Base-by-base conservation (phyloP, 2,797 vertebrate species). In the Odontamblyopus lacepedii region DNA sequence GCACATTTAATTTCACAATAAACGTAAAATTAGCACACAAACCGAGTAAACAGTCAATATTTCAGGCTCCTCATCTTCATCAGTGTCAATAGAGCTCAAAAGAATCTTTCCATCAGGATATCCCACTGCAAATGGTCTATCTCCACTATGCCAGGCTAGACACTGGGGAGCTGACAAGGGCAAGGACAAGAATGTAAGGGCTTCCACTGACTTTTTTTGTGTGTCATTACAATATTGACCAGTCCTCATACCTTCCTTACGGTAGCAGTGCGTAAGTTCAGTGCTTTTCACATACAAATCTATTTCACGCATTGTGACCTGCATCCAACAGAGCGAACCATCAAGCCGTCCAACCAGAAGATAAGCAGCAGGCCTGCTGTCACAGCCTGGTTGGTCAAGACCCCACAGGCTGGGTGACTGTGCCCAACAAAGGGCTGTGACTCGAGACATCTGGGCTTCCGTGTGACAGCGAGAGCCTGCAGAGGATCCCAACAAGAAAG, bases 271-370 rank as follows among this genome's bases (percentile, higher is more conserved):
- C 26, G 67, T 77, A 59, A 95, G 89, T 66, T 93, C 92, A 0
- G 83, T 92, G 73, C 84, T 91, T 63, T 88, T 90, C 35, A 94
- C 90, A 1, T 72, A 70, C 51, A 93, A 79, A 35, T 91, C 84
- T 5, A 89, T 26, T 67, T 90, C 90, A 68, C 87, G 85, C 86
- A 91, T 87, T 1, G 87, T 85, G 78, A 94, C 92, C 80, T 94
- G 92, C 83, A 95, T 84, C 92, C 94, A 95, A 87, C 92, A 94
- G 73, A 95, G 92, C 50, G 94, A 92, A 70, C 94, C 94, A 18
- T 95, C 92, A 79, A 94, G 87, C 19, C 92, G 88, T 5, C 94
- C 94, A 73, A 95, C 89, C 74, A 95, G 53, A 76, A 95, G 81
- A 79, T 85, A 93, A 83, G 94, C 94, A 0, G 90, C 70, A 32